Conservation (phyloP, 1,140 invertebrate genomes). For the Euborellia annulipes region DNA sequence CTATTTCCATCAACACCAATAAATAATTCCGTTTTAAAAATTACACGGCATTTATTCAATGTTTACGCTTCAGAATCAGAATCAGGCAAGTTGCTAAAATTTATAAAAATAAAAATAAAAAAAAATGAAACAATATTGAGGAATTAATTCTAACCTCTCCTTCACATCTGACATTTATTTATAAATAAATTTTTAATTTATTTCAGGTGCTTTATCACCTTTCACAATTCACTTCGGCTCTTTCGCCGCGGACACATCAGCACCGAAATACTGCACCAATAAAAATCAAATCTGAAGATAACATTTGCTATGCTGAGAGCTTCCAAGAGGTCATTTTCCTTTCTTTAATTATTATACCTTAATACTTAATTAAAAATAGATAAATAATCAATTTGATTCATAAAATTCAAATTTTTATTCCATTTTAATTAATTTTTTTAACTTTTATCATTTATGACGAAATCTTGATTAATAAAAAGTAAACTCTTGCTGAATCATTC, state of each 20-base stretch:
- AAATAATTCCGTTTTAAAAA: background rate
- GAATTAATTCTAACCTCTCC: background rate
- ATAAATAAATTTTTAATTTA: background rate
- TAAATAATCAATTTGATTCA: background rate
- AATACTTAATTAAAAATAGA: background rate
- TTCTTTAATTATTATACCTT: slow-evolving; percentile 1
- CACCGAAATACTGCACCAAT: slow-evolving; percentile 16
- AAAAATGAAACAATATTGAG: background rate
- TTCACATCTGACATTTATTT: background rate
- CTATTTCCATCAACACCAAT: no score
- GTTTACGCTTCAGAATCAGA: slow-evolving; percentile 30
- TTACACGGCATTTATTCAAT: no score
- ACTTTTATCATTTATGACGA: slow-evolving; percentile 5
- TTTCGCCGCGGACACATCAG: slow-evolving; percentile 23
- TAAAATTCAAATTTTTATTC: no score
- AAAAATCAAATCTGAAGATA: slow-evolving; percentile 17
- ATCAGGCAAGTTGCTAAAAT: slow-evolving; percentile 29
- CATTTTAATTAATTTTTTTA: no score
- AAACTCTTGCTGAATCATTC: no score
- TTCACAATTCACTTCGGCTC: slow-evolving; percentile 25
- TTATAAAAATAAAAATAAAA: slow-evolving; percentile 8
- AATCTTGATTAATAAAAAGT: slow-evolving; percentile 4
- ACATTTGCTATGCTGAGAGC: slow-evolving; percentile 20
- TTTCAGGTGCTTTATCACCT: slow-evolving; percentile 29
- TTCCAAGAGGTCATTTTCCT: slow-evolving; percentile 15